Conservation (phyloP, 2,888 invertebrate genomes). For the Alentia gelatinosa region DNA sequence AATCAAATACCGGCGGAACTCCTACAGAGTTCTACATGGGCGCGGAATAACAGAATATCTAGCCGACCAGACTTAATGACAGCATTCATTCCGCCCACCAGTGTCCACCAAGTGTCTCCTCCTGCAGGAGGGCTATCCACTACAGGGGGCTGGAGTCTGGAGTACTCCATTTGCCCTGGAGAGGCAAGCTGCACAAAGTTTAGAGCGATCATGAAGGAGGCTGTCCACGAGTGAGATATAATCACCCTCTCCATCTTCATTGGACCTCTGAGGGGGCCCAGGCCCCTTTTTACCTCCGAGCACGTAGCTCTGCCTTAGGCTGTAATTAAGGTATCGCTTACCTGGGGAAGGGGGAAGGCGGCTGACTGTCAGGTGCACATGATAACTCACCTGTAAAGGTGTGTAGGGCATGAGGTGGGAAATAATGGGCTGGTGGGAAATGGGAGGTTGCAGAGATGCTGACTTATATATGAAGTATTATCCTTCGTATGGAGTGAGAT, state of each 20-base stretch:
- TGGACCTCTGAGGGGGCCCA: not conserved
- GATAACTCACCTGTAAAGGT: not conserved
- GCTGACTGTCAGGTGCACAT: not conserved
- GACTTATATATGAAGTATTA: no score
- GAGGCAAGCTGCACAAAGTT: not conserved
- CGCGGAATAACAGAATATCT: no score
- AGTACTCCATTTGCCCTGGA: not conserved
- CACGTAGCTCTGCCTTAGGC: not conserved
- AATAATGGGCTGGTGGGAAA: not conserved
- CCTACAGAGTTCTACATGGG: no score
- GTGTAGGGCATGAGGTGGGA: not conserved
- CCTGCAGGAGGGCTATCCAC: not conserved
- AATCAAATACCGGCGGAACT: no score
- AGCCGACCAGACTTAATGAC: no score
- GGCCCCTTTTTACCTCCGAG: not conserved
- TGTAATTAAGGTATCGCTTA: slow-evolving; percentile 15
- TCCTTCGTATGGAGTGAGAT: no score
- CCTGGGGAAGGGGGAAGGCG: not conserved
- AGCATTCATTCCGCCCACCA: no score
- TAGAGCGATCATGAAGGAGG: slow-evolving; percentile 22
- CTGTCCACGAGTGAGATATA: not conserved
- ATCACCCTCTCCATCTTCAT: not conserved
- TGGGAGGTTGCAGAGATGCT: no score
- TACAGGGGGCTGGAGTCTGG: not conserved
- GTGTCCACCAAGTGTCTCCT: no score